Evolutionary conservation across 2,888 invertebrate species (phyloP), one percentile per base, ranked within the genome.

Genomic region (Cataglyphis rosenhaueri): DNA sequence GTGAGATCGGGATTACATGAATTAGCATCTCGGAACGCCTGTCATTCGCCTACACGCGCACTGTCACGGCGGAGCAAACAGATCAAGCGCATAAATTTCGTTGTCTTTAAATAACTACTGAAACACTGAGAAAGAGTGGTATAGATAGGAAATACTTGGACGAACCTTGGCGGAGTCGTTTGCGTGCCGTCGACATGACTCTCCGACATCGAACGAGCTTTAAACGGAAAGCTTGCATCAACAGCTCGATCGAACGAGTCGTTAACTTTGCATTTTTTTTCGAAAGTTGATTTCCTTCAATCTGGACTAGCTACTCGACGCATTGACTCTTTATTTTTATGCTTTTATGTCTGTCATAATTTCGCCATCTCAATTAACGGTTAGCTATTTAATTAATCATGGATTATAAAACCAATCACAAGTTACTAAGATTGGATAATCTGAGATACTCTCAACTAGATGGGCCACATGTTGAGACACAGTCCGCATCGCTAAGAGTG

Each of bases 1-100:
- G 29, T 35, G 29, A 75, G 75, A 75, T 64, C 35, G 25, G 12
- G 48, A 75, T 38, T 52, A 52, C 25, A 65, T 52, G 65, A 75
- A 52, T 52, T 65, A 65, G 48, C 75, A 35, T 52, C 12, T 64
- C 32, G 32, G 15, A 21, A 35, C 32, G 64, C 18, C 64, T 75
- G 64, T 48, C 64, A 25, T 10, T 75, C 62, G 62, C 44, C 44
- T 29, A 74, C 62, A 48, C 41, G 6, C 10, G 29, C 41, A 38
- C 3, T 57, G 38, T 25, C 52, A 44, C 44, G 21, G 52, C 15
- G 12, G n/a, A 35, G 35, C 66, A 48, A 59, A 48, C 15, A 21
- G 38, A 65, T 68, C 29, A 48, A 15, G 21, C 38, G 64, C 18
- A 35, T 35, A 21, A 74, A 25, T 64, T 74, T 48, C 21, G 8